These are phyloP conservation scores for Tortricodes alternella DNA, from an alignment of 2,888 invertebrate genomes.

Conservation along the genomic window DNA sequence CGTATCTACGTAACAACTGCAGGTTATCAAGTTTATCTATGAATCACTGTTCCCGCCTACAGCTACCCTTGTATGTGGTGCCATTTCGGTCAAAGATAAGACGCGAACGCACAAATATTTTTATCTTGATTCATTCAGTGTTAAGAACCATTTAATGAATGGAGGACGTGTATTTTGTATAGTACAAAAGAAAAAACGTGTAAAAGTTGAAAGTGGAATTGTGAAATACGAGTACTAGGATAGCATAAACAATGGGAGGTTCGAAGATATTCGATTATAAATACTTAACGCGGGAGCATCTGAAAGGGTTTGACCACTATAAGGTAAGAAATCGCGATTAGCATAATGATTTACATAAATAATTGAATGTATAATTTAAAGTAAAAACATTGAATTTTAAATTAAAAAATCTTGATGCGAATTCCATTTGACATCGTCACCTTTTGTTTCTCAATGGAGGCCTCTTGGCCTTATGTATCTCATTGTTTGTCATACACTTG, in stretches of 20 bases:
- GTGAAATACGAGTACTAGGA: neutral
- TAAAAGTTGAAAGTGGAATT: slow-evolving; percentile 8
- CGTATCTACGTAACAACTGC: too few species aligned
- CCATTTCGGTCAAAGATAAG: slow-evolving; percentile 10
- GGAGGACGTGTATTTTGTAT: slow-evolving; percentile 3
- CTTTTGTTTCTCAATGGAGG: neutral
- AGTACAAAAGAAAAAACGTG: neutral
- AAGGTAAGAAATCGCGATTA: slow-evolving; percentile 84
- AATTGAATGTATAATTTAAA: too few species aligned
- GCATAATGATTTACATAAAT: too few species aligned
- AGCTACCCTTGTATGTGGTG: neutral
- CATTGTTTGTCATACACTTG: neutral
- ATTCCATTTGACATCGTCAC: neutral
- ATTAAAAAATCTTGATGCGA: neutral
- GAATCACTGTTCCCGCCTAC: neutral
- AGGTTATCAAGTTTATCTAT: neutral
- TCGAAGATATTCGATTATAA: slow-evolving; percentile 82
- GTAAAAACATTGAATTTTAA: neutral
- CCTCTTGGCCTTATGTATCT: neutral
- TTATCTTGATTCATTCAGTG: slow-evolving; percentile 15
- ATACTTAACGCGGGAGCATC: slow-evolving; percentile 91
- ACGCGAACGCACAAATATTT: neutral
- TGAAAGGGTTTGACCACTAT: slow-evolving; percentile 95
- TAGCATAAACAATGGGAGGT: slow-evolving; percentile 4
- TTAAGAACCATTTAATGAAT: neutral